A percentile compares a stretch with the other conserved stretches of the same genome.
Evolutionary conservation across 2,888 invertebrate genomes (phyloP).

Genomic region (Pollenia angustigena): DNA sequence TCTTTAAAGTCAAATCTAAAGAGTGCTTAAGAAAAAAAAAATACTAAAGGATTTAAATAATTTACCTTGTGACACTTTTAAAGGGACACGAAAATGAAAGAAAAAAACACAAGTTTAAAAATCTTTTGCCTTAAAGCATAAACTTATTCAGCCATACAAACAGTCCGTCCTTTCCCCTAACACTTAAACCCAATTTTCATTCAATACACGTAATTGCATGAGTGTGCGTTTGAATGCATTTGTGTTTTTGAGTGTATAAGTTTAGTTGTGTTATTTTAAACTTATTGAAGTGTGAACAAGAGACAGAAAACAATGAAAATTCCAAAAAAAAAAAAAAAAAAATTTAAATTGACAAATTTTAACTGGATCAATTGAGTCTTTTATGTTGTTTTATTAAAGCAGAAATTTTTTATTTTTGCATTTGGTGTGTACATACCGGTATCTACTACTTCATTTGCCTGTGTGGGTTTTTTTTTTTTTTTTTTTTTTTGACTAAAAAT

Average conservation of each 20-base stretch:
- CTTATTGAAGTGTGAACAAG: slow-evolving; percentile 4
- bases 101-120: neutral
- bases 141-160: neutral
- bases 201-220: neutral
- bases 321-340: neutral
- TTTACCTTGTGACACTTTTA: slow-evolving; percentile 47
- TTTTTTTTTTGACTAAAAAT: neutral
- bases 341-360: slow-evolving; percentile 12
- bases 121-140: slow-evolving; percentile 2
- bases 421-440: neutral
- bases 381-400: neutral
- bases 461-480: too few species aligned
- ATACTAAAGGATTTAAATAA: slow-evolving; percentile 4
- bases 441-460: neutral
- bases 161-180: neutral
- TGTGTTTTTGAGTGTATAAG: neutral
- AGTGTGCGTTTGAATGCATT: neutral
- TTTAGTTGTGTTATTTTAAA: slow-evolving; percentile 17
- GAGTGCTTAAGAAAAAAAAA: neutral
- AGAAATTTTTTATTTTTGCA: neutral
- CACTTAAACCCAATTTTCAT: slow-evolving; percentile 20
- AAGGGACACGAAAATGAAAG: neutral
- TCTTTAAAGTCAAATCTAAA: neutral
- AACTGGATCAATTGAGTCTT: slow-evolving; percentile 1
- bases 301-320: slow-evolving; percentile 16